phyloP scores from a whole-genome alignment of 1,140 invertebrate species.

The Ceratitis capitata region DNA sequence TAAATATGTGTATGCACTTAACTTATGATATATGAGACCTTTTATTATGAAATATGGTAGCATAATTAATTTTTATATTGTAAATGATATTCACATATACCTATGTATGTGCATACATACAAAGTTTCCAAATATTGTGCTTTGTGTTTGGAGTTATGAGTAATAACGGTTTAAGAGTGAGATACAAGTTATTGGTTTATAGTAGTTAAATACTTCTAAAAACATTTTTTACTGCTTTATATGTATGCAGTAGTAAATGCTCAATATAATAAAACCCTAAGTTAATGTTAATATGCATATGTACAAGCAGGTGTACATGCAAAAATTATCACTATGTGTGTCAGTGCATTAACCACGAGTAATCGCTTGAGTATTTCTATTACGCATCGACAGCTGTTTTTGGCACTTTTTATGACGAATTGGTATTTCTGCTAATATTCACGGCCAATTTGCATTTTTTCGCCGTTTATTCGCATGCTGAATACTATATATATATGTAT shows the following conservation, averaged over 20 bases:
- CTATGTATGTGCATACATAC: not conserved
- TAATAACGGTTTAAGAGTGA: not conserved
- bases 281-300: not conserved
- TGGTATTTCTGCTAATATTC: conserved; percentile 2
- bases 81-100: not conserved
- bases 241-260: not conserved
- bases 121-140: not conserved
- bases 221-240: too few relatives aligned
- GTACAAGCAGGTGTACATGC: not conserved
- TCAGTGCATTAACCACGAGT: not conserved
- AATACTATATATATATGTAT: too few relatives aligned
- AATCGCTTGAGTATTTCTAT: not conserved
- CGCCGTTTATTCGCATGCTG: not conserved
- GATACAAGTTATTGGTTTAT: not conserved
- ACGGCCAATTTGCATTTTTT: conserved; percentile 19
- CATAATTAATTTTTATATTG: not conserved
- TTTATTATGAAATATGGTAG: not conserved
- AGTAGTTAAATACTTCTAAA: not conserved
- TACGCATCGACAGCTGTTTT: not conserved
- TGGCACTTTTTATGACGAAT: not conserved
- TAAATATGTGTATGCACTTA: not conserved
- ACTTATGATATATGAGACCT: not conserved
- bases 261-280: too few relatives aligned
- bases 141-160: not conserved
- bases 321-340: not conserved